phyloP scores from a whole-genome alignment of 2,113 vertebrate species.

The Anthoscopus minutus region DNA sequence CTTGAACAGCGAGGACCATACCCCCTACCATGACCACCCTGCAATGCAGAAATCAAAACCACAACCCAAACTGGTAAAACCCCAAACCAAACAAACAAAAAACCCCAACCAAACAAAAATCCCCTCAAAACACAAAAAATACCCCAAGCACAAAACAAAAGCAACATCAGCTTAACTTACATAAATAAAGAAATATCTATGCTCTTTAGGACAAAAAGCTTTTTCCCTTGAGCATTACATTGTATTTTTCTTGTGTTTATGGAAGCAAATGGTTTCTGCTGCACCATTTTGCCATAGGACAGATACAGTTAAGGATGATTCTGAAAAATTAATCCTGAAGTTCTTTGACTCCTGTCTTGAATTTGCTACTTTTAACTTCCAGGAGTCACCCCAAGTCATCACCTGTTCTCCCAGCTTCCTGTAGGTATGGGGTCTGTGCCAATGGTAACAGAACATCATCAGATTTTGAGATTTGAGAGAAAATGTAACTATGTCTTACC shows the following conservation, averaged over 20 bases:
- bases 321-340: not conserved
- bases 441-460: not conserved
- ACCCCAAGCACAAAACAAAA: not conserved
- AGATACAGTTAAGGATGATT: not conserved
- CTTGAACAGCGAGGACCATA: not conserved
- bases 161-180: not conserved
- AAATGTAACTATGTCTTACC: not conserved
- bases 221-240: not conserved
- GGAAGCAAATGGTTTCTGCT: not conserved
- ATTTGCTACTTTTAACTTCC: not conserved
- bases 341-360: not conserved
- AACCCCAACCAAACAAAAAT: not conserved
- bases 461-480: not conserved
- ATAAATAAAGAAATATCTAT: not conserved
- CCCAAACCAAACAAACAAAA: not conserved
- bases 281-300: not conserved
- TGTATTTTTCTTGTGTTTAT: not conserved
- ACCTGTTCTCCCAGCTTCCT: not conserved
- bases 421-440: not conserved
- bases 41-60: not conserved
- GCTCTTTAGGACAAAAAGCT: not conserved
- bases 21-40: accelerated
- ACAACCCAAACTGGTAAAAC: not conserved
- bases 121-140: accelerated
- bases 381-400: not conserved